Percentiles rank a stretch among this genome's conserved stretches.
These are phyloP conservation scores for Pseudoatta argentina DNA, from an alignment of 1,140 invertebrate species.

Conservation along the genomic window DNA sequence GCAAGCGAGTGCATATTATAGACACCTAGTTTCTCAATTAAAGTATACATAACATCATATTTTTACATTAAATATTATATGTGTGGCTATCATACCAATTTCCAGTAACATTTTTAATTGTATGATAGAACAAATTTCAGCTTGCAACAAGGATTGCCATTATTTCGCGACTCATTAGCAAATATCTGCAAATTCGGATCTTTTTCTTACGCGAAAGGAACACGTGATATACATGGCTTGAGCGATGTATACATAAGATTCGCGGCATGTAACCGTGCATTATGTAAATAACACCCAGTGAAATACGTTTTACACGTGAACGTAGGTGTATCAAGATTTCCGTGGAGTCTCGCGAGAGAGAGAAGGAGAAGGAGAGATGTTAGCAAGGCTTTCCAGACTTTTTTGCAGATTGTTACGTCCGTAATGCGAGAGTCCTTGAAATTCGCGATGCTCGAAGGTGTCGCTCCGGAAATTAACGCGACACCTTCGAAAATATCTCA, in stretches of 20 bases:
- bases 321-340: constrained; percentile 80
- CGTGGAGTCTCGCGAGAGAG: constrained; percentile 73
- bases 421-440: constrained; percentile 65
- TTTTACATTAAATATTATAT: not conserved
- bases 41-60: not conserved
- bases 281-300: constrained; percentile 70
- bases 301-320: constrained; percentile 73
- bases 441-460: not conserved
- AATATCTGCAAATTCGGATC: not conserved
- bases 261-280: constrained; percentile 63
- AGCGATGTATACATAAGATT: constrained; percentile 40
- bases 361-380: constrained; percentile 12
- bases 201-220: constrained; percentile 28
- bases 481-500: constrained; percentile 50
- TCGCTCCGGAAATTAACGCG: constrained; percentile 61
- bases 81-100: not conserved
- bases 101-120: not conserved
- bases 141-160: not conserved
- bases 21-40: not conserved
- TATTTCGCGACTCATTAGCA: not conserved
- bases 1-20: not conserved
- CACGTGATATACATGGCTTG: constrained; percentile 52
- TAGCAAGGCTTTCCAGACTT: constrained; percentile 60
- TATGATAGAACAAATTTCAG: not conserved
- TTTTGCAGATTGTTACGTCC: constrained; percentile 68